Evolutionary conservation across 2,888 invertebrate genomes (phyloP).

Genomic region (Endomychus coccineus): DNA sequence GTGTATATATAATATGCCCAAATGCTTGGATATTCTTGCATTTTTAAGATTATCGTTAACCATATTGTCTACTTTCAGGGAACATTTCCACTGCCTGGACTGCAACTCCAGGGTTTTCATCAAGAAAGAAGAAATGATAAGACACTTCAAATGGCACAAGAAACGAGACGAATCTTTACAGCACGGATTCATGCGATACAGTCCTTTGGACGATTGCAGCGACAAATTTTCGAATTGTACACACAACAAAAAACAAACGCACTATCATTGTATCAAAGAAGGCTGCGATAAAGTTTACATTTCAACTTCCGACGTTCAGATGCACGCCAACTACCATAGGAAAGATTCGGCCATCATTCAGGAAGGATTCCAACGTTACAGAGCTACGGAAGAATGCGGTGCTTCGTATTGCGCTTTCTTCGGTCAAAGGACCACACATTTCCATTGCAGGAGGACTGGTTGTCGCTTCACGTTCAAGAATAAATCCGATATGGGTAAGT

Average conservation of each 20-base stretch:
- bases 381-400: constrained; percentile 93
- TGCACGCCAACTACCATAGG: constrained; percentile 98
- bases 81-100: constrained; percentile 90
- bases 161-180: constrained; percentile 94
- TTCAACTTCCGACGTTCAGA: constrained; percentile 97
- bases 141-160: constrained; percentile 99
- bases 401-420: constrained; percentile 86
- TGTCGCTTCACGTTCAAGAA: constrained; percentile 97
- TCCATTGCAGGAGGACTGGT: constrained; percentile 86
- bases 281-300: constrained; percentile 94
- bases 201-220: constrained; percentile 90
- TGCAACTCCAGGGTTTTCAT: constrained; percentile 79
- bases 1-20: no score
- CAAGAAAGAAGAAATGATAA: constrained; percentile 97
- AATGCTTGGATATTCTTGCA: no score
- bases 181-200: constrained; percentile 87
- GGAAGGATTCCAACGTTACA: constrained; percentile 93
- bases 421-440: constrained; percentile 93
- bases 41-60: no score
- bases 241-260: constrained; percentile 90
- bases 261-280: constrained; percentile 95
- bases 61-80: constrained; percentile 56
- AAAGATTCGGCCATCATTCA: constrained; percentile 97
- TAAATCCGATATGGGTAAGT: constrained; percentile 97
- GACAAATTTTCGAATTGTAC: constrained; percentile 64